phyloP scores from a whole-genome alignment of 1,140 invertebrate genomes.

The Papilio polyxenes region DNA sequence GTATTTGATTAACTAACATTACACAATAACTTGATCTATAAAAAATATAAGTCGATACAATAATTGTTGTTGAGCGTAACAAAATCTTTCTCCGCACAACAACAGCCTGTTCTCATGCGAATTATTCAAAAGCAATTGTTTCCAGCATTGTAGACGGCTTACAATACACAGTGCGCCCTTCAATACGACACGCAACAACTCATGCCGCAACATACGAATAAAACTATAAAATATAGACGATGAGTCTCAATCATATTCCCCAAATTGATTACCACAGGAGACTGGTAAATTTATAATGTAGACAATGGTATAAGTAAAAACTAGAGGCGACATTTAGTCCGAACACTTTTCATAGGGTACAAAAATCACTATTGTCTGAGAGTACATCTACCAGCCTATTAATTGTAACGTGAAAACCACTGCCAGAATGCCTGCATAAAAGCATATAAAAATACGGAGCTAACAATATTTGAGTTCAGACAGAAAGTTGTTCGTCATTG shows the following conservation, averaged over 20 bases:
- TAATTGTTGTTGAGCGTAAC: constrained; percentile 15
- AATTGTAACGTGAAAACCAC: too few species aligned
- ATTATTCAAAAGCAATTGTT: constrained; percentile 20
- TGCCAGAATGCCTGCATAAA: too few species aligned
- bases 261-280: not conserved
- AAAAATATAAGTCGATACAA: not conserved
- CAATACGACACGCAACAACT: constrained; percentile 11
- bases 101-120: constrained; percentile 8
- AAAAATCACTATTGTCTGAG: not conserved
- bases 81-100: constrained; percentile 18
- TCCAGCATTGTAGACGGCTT: constrained; percentile 1
- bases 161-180: constrained; percentile 25
- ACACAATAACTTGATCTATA: not conserved
- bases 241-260: not conserved
- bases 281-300: not conserved
- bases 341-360: not conserved
- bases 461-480: too few species aligned
- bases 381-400: too few species aligned
- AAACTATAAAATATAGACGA: not conserved
- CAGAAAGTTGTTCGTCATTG: not conserved
- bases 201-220: not conserved
- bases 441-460: too few species aligned
- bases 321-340: not conserved
- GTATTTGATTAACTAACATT: not conserved
- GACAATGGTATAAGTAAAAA: not conserved